These are phyloP conservation scores for Andrena fulva DNA, from an alignment of 2,888 invertebrate genomes.

Conservation along the genomic window DNA sequence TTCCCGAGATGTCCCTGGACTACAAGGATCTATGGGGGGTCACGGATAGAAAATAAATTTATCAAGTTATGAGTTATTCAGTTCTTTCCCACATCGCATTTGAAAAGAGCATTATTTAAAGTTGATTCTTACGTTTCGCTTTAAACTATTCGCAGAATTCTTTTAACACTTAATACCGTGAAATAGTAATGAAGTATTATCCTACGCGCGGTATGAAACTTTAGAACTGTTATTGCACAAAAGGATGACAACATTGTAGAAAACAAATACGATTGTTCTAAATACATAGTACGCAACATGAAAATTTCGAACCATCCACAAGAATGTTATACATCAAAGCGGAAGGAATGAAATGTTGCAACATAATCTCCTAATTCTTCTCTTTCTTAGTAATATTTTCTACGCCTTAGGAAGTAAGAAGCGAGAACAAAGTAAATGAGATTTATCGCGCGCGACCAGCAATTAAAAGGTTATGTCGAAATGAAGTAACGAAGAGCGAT, in stretches of 20 bases:
- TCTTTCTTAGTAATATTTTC: not conserved
- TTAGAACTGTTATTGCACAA: slow-evolving; percentile 5
- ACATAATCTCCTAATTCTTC: not conserved
- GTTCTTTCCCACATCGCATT: no score
- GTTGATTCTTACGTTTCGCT: no score
- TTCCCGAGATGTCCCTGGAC: no score
- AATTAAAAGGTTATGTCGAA: slow-evolving; percentile 65
- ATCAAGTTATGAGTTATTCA: no score
- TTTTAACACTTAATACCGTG: not conserved
- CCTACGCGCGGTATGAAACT: not conserved
- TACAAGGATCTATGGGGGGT: no score
- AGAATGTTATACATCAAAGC: not conserved
- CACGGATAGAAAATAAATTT: no score
- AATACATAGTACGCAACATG: slow-evolving; percentile 11
- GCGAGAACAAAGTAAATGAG: slow-evolving; percentile 27
- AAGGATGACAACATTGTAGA: slow-evolving; percentile 18
- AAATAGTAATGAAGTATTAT: not conserved
- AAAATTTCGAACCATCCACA: not conserved
- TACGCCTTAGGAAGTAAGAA: not conserved
- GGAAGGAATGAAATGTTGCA: not conserved
- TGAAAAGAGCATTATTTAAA: not conserved
- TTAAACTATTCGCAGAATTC: no score
- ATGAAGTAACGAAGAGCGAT: slow-evolving; percentile 46
- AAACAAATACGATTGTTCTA: slow-evolving; percentile 17
- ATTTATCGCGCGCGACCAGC: not conserved